phyloP scores from a whole-genome alignment of 2,888 invertebrate genomes.

The Dexiosoma caninum region DNA sequence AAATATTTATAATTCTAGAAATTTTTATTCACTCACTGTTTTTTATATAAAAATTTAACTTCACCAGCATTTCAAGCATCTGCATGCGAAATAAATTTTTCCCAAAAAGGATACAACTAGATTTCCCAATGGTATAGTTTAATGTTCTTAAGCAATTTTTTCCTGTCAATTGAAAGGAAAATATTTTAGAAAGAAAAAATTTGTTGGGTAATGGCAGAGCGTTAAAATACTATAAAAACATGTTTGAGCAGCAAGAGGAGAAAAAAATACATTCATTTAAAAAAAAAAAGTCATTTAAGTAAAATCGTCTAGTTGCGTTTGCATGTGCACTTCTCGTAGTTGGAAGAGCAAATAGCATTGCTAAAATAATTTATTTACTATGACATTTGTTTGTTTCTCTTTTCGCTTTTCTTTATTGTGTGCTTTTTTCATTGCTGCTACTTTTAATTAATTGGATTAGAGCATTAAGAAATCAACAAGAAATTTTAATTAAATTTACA shows the following conservation, averaged over 20 bases:
- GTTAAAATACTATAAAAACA: background rate
- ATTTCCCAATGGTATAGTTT: too few species aligned
- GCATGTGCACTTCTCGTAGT: background rate
- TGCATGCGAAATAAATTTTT: too few species aligned
- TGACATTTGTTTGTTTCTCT: background rate
- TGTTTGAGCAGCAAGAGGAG: background rate
- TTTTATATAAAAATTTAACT: too few species aligned
- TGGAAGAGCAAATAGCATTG: background rate
- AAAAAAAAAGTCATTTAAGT: background rate
- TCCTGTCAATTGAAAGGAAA: too few species aligned
- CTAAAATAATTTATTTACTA: background rate
- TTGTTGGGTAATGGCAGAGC: too few species aligned
- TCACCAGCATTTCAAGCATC: too few species aligned
- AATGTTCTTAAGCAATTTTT: too few species aligned
- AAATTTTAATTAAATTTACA: background rate
- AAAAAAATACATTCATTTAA: too few species aligned
- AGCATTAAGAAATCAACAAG: background rate
- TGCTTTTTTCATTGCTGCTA: background rate
- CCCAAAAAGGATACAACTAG: too few species aligned
- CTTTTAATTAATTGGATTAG: constrained; percentile 21
- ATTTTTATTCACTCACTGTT: too few species aligned
- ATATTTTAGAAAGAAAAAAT: too few species aligned
- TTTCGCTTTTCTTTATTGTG: background rate
- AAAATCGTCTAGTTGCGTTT: background rate
- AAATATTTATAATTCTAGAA: too few species aligned